Evolutionary conservation across 37 sponge, comb jelly and placozoan species (phyloP).

Genomic region (Ianthella basta): DNA sequence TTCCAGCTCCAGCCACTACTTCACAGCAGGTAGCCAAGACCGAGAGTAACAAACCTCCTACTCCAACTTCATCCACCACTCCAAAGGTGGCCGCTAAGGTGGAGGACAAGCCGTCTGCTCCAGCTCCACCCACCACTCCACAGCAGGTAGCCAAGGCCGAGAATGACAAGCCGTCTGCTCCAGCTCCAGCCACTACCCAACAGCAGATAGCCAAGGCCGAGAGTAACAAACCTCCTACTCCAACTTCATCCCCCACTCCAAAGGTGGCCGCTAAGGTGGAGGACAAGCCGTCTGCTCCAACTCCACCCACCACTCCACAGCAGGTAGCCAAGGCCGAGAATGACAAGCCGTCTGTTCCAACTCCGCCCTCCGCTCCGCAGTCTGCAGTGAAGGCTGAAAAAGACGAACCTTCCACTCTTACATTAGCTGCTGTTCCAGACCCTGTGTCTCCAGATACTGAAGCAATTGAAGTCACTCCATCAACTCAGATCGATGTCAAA

Average conservation of each 20-base stretch:
- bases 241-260: too few species aligned
- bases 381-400: not conserved
- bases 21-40: too few species aligned
- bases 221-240: constrained; percentile 14
- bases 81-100: too few species aligned
- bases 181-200: constrained; percentile 1
- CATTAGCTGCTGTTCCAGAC: too few species aligned
- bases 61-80: too few species aligned
- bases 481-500: too few species aligned
- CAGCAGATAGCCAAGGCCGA: too few species aligned
- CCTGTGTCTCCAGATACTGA: too few species aligned
- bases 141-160: too few species aligned
- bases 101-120: not conserved
- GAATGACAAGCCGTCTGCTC: not conserved
- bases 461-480: too few species aligned
- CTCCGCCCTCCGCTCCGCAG: not conserved
- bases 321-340: not conserved
- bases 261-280: too few species aligned
- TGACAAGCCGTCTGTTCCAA: not conserved
- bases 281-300: not conserved
- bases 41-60: too few species aligned
- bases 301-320: not conserved
- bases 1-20: constrained; percentile 5
- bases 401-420: not conserved
- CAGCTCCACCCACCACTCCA: not conserved